Conservation (phyloP, 1,140 invertebrate genomes). For the Diachasmimorpha longicaudata region DNA sequence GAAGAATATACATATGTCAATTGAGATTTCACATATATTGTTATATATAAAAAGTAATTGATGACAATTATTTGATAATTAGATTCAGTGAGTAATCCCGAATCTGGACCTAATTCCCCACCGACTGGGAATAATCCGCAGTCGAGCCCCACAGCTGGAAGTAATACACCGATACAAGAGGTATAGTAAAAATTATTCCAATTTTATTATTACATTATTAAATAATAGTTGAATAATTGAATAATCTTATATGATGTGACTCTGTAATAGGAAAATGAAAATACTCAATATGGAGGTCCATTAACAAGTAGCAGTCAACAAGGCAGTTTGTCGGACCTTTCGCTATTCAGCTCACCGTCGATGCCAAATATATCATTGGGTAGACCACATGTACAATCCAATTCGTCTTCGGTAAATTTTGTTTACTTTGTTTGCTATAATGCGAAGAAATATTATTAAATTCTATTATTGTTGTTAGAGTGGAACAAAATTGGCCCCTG, state of each 20-base stretch:
- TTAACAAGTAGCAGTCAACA: conserved; percentile 64
- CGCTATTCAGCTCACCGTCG: conserved; percentile 91
- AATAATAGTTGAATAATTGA: no score
- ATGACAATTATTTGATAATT: conserved; percentile 38
- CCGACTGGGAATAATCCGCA: conserved; percentile 68
- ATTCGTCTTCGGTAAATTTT: conserved; percentile 50
- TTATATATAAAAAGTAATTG: neutral
- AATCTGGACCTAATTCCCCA: conserved; percentile 83
- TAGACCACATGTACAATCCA: conserved; percentile 72
- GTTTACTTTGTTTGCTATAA: no score
- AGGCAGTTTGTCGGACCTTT: conserved; percentile 69
- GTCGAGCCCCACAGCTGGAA: conserved; percentile 66
- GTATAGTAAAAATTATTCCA: conserved; percentile 43
- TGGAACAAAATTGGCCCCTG: conserved; percentile 66
- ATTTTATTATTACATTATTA: neutral
- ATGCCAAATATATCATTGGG: conserved; percentile 96
- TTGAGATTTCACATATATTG: neutral
- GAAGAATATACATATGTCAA: no score
- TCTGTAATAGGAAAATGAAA: conserved; percentile 62
- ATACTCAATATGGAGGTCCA: conserved; percentile 63
- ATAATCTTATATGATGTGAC: conserved; percentile 22
- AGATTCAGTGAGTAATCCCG: conserved; percentile 77
- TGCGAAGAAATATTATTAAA: no score
- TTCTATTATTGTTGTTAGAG: no score
- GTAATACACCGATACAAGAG: conserved; percentile 76